Evolutionary conservation across 2,888 invertebrate species (phyloP).

Genomic region (Cynaeus angustus): DNA sequence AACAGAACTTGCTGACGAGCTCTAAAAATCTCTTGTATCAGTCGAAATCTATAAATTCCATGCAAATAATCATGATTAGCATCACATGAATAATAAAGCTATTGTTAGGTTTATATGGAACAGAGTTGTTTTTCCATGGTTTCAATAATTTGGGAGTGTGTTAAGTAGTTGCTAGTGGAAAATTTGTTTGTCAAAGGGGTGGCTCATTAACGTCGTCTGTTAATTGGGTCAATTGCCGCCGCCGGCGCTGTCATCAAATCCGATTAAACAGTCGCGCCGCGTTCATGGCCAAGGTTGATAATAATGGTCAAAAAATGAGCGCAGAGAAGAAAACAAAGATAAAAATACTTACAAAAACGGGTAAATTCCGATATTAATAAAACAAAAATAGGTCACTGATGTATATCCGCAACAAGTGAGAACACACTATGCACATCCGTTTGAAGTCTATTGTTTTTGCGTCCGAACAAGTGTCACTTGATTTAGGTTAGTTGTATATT

Average conservation of each 20-base stretch:
- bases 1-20: neutral
- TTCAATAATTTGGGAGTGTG: constrained; percentile 4
- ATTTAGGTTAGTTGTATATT: constrained; percentile 30
- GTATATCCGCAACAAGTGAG: constrained; percentile 65
- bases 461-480: constrained; percentile 58
- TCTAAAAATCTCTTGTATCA: neutral
- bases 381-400: constrained; percentile 64
- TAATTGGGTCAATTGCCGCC: constrained; percentile 21
- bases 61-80: constrained; percentile 21
- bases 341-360: constrained; percentile 54
- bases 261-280: constrained; percentile 9
- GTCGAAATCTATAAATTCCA: constrained; percentile 7
- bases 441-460: constrained; percentile 60
- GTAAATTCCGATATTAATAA: constrained; percentile 44
- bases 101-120: constrained; percentile 27
- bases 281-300: constrained; percentile 40
- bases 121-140: constrained; percentile 3
- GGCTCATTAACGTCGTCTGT: neutral
- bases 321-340: constrained; percentile 25
- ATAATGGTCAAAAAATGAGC: constrained; percentile 13
- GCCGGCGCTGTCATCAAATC: constrained; percentile 14
- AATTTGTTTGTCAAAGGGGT: neutral
- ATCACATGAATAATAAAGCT: constrained; percentile 32
- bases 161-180: too few relatives aligned
- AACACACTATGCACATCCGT: constrained; percentile 64